These are phyloP conservation scores for Cromileptes altivelis DNA, from an alignment of 2,113 vertebrate genomes.

Conservation along the genomic window DNA sequence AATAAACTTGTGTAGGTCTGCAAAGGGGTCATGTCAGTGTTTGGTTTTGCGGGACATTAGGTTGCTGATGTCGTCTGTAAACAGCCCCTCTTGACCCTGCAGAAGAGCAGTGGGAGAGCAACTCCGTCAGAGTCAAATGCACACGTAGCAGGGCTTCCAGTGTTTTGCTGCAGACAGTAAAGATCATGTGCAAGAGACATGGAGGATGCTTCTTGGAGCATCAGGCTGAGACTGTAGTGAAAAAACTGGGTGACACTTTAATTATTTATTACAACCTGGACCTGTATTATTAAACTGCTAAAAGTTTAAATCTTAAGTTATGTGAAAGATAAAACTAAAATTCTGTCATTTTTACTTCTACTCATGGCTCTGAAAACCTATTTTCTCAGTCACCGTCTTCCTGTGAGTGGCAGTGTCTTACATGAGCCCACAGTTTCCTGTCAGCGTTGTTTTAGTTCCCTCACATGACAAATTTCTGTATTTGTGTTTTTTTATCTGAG, in stretches of 20 bases:
- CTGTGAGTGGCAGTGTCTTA: no score
- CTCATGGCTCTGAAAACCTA: no score
- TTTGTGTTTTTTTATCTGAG: background rate
- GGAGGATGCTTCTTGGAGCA: background rate
- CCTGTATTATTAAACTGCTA: no score
- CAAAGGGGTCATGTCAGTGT: background rate
- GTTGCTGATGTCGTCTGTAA: slow-evolving; percentile 31
- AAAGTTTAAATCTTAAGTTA: background rate
- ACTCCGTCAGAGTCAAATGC: background rate
- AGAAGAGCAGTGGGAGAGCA: slow-evolving; percentile 22
- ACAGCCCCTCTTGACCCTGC: slow-evolving; percentile 37
- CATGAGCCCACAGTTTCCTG: background rate
- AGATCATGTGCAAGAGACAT: slow-evolving; percentile 4
- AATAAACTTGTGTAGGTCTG: background rate
- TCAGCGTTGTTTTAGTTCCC: background rate
- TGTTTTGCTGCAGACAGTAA: background rate
- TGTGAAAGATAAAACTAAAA: background rate
- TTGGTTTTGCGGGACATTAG: slow-evolving; percentile 5
- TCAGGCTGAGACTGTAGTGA: background rate
- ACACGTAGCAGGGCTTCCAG: slow-evolving; percentile 7
- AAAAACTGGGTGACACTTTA: no score
- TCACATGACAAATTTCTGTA: no score
- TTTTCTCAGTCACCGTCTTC: background rate
- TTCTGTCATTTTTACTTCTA: background rate
- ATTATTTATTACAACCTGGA: no score